Percentiles rank a stretch among this genome's conserved stretches.
These are phyloP conservation scores for Vombatus ursinus DNA, from an alignment of 2,113 vertebrate species.

Conservation along the genomic window DNA sequence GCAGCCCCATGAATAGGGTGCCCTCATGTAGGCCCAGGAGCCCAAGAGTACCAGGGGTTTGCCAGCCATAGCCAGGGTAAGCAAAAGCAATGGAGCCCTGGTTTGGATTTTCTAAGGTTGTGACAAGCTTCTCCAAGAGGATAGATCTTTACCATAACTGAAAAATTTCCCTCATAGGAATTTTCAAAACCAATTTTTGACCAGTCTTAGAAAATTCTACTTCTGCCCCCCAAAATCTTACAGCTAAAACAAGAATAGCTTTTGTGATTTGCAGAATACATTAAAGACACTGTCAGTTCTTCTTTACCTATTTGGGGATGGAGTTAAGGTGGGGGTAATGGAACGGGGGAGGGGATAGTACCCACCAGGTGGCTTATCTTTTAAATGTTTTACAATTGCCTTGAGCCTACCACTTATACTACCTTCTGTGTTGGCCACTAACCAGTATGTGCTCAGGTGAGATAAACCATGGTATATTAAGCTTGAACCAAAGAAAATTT, in stretches of 20 bases:
- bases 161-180: background rate
- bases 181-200: background rate
- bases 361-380: background rate
- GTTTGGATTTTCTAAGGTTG: background rate
- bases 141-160: background rate
- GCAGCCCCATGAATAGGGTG: constrained; percentile 61
- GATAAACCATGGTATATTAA: background rate
- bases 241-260: background rate
- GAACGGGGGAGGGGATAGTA: too few species aligned
- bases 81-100: background rate
- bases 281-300: background rate
- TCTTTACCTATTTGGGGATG: background rate
- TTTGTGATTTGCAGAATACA: background rate
- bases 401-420: background rate
- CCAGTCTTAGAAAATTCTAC: background rate
- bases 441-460: background rate
- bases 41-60: background rate
- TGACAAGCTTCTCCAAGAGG: background rate
- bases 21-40: background rate
- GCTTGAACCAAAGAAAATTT: too few species aligned
- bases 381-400: background rate
- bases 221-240: background rate
- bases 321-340: too few species aligned
- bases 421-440: background rate
- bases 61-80: background rate